These are phyloP conservation scores for Gallinago media DNA, from an alignment of 2,113 vertebrate genomes.

Conservation along the genomic window DNA sequence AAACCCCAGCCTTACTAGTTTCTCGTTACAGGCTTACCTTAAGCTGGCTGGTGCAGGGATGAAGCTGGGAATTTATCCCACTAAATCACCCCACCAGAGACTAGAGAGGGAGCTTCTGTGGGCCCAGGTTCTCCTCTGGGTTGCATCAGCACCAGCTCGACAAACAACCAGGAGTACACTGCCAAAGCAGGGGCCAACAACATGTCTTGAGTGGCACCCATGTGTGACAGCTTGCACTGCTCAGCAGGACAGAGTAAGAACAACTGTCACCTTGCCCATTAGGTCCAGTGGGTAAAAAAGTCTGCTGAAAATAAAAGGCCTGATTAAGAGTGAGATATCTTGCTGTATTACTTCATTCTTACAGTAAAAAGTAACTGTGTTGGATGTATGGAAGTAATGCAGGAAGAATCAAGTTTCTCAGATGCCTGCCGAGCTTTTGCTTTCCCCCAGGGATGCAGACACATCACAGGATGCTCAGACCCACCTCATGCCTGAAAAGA, in stretches of 20 bases:
- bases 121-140: not conserved
- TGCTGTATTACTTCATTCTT: not conserved
- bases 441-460: not conserved
- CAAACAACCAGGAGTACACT: rapidly evolving
- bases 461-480: not conserved
- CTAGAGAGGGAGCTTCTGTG: rapidly evolving
- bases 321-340: not conserved
- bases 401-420: not conserved
- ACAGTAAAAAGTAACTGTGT: not conserved
- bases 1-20: not conserved
- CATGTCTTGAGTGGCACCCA: not conserved
- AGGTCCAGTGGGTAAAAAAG: not conserved
- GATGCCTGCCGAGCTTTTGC: not conserved
- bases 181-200: not conserved
- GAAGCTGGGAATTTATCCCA: not conserved
- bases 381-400: not conserved
- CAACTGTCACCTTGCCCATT: not conserved
- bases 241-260: not conserved
- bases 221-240: not conserved
- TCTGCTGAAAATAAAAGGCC: not conserved
- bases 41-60: not conserved
- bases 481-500: not conserved
- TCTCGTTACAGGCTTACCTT: not conserved
- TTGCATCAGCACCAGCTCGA: not conserved
- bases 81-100: not conserved